Conservation (phyloP, 2,888 invertebrate species). For the Zhuqinia jingwanae region DNA sequence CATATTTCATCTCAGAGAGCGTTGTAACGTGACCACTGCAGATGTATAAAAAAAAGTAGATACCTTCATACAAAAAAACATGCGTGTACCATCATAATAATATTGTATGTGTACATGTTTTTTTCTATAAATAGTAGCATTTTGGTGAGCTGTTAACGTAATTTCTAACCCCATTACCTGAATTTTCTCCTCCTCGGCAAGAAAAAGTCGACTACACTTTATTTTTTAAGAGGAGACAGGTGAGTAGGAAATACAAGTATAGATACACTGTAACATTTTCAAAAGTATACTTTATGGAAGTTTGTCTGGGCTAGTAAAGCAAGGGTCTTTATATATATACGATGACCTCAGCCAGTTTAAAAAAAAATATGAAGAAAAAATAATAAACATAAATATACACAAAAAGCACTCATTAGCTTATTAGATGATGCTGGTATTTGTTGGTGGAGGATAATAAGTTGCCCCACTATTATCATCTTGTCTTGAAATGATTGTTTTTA, state of each 20-base stretch:
- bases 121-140: slow-evolving; percentile 51
- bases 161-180: slow-evolving; percentile 36
- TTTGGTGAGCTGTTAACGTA: slow-evolving; percentile 35
- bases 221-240: neutral
- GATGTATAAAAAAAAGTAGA: neutral
- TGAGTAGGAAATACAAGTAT: neutral
- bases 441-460: slow-evolving; percentile 51
- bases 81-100: slow-evolving; percentile 1
- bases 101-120: neutral
- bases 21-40: neutral
- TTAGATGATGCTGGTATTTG: slow-evolving; percentile 56
- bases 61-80: neutral
- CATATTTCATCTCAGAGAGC: slow-evolving; percentile 70
- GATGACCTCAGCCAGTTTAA: no score
- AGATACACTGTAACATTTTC: neutral
- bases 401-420: slow-evolving; percentile 60
- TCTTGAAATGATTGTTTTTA: slow-evolving; percentile 43
- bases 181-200: neutral
- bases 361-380: neutral
- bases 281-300: neutral
- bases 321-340: neutral
- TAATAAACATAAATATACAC: slow-evolving; percentile 37
- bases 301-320: neutral
- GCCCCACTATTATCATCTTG: slow-evolving; percentile 51
- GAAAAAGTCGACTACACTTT: neutral